A percentile compares a stretch with the other conserved stretches of the same genome.
These are phyloP conservation scores for Hydraecia micacea DNA, from an alignment of 2,888 invertebrate species.

Conservation along the genomic window DNA sequence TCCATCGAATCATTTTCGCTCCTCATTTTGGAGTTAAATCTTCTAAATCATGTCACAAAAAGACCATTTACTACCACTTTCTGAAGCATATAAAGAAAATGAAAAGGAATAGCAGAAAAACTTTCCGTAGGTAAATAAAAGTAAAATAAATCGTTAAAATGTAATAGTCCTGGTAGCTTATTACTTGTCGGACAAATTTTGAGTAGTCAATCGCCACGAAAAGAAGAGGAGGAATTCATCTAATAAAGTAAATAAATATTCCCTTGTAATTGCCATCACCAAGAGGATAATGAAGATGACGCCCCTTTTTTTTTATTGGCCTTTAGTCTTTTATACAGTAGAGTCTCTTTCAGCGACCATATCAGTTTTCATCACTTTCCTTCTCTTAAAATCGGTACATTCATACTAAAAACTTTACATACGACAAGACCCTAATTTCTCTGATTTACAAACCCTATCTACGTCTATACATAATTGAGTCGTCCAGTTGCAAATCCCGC, in stretches of 20 bases:
- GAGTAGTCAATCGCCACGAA: too few species aligned
- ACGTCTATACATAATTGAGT: too few species aligned
- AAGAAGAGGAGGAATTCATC: too few species aligned
- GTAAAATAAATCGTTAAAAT: neutral
- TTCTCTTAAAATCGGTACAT: neutral
- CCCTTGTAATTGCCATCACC: neutral
- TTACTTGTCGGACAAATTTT: too few species aligned
- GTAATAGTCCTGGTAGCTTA: too few species aligned
- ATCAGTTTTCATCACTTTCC: neutral
- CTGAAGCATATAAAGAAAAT: neutral
- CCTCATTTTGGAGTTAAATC: neutral
- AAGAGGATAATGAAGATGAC: neutral
- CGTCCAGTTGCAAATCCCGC: too few species aligned
- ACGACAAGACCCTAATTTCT: too few species aligned
- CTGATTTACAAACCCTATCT: neutral
- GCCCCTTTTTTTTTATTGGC: too few species aligned
- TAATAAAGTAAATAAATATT: too few species aligned
- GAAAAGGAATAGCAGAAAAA: neutral
- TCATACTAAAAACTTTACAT: neutral
- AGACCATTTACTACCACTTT: neutral
- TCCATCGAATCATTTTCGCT: neutral
- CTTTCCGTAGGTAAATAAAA: neutral
- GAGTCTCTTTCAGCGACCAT: neutral
- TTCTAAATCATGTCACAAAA: neutral
- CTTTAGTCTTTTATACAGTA: neutral